Evolutionary conservation across 2,888 invertebrate species (phyloP), one percentile per base, ranked within the genome.

Genomic region (Cephus sareptanus): DNA sequence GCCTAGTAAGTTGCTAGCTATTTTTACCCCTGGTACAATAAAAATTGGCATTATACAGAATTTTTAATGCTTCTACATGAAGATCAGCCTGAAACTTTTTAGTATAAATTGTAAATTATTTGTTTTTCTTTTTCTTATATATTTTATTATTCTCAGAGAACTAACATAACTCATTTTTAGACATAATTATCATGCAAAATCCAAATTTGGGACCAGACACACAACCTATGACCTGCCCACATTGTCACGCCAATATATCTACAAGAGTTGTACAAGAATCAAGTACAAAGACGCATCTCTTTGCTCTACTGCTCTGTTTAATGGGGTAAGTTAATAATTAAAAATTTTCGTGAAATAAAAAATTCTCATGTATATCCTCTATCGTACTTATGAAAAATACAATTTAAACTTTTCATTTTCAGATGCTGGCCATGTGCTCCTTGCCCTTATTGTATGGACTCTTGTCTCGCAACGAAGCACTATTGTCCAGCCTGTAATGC

Each of bases 391-490:
- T 11, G 34, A 69, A 23, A 30, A 75, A 37, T 74, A 74, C 23
- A 30, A 34, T 68, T 73, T 13, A 35, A 68, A 73, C 30, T 37
- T 79, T 79, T 77, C 74, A 73, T 75, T 87, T 85, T 6, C 85
- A 93, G 93, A 77, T 91, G 89, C 37, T 92, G 91, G 88, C 90
- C 89, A 12, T 93, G 92, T 81, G 91, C 88, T 30, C 91, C 91
- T 30, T 90, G 92, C 75, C 92, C 92, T 1, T 93, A 93, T 79
- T 93, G 93, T 78, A 89, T 90, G 78, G 92, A 93, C 81, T 90
- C 89, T 34, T 93, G 92, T 76, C 84, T 92, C 82, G 87, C 87
- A 34, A 89, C 89, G 76, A 92, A 92, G 79, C 93, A 93, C 81
- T 93, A 92, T 81, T 93, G 93, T 82, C 92, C 92, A 40, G 85